These are phyloP conservation scores for Gobio occitaniae DNA, from an alignment of 2,797 vertebrate species.

Conservation along the genomic window DNA sequence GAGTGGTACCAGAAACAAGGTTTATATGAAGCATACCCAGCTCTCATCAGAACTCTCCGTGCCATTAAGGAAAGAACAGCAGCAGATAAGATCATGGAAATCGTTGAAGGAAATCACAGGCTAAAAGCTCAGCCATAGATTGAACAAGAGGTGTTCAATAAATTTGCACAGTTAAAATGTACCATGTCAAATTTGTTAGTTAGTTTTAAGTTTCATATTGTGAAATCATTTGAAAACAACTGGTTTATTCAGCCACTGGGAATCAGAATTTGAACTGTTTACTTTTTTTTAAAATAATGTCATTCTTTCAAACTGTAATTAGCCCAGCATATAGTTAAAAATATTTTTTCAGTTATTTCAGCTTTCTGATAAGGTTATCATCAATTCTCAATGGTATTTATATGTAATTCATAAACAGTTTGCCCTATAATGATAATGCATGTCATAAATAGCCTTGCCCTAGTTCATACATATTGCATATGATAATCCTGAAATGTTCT, in stretches of 20 bases:
- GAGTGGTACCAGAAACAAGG: slow-evolving; percentile 53
- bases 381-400: background rate
- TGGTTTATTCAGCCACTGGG: background rate
- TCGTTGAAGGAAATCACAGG: slow-evolving; percentile 2
- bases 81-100: slow-evolving; percentile 2
- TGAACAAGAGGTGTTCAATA: background rate
- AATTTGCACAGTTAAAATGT: background rate
- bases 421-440: background rate
- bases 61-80: rapidly evolving
- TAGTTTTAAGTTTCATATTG: no score
- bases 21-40: background rate
- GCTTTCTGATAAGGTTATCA: background rate
- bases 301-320: background rate
- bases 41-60: slow-evolving; percentile 24
- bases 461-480: background rate
- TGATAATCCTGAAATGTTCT: background rate
- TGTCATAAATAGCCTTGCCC: background rate
- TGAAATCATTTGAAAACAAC: background rate
- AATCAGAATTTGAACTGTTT: no score
- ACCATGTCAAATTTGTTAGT: background rate
- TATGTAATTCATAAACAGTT: background rate
- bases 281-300: no score
- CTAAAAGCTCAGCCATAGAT: background rate
- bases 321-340: background rate
- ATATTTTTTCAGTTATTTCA: no score